Percentiles rank a stretch among this genome's conserved stretches.
Conservation (phyloP, 2,113 vertebrate genomes). For the Serilophus lunatus region DNA sequence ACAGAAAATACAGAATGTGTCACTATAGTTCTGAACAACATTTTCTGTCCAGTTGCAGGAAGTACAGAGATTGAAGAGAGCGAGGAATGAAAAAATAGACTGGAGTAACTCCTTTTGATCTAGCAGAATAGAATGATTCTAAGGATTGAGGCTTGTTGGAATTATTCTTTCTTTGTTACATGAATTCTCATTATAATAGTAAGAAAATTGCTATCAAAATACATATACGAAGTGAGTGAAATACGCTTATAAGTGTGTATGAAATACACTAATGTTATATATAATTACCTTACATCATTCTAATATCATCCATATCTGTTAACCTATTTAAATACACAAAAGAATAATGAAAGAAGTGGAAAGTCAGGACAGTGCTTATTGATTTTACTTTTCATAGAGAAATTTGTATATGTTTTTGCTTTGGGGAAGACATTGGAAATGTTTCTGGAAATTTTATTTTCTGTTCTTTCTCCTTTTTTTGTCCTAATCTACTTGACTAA, state of each 20-base stretch:
- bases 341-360: background rate
- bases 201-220: background rate
- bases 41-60: background rate
- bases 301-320: background rate
- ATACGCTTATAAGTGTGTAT: background rate
- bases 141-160: background rate
- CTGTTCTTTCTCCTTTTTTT: background rate
- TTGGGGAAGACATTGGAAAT: background rate
- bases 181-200: background rate
- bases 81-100: background rate
- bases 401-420: background rate
- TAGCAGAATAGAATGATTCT: background rate
- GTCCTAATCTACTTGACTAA: background rate
- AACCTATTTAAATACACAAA: background rate
- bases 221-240: background rate
- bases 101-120: background rate
- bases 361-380: background rate
- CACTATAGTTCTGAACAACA: rapidly evolving
- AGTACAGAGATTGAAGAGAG: background rate
- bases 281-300: background rate
- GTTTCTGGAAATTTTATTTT: background rate
- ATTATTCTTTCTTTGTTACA: background rate
- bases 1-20: background rate
- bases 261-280: background rate
- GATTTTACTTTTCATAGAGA: background rate